Percentiles rank a stretch among this genome's conserved stretches.
Evolutionary conservation across 2,113 vertebrate species (phyloP).

Genomic region (Chamaetylas fuelleborni): DNA sequence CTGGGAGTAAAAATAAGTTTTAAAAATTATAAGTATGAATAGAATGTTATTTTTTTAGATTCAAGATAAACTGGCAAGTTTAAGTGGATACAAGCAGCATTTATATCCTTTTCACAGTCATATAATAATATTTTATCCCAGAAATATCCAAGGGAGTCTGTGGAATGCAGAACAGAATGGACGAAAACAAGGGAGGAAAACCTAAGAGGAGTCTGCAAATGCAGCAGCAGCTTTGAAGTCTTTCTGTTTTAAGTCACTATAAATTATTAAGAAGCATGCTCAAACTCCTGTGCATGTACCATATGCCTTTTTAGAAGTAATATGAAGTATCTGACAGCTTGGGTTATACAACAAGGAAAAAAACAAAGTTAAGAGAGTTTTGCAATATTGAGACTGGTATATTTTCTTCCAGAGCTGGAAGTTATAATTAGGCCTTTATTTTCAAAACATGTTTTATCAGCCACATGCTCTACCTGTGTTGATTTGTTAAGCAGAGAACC

Average conservation of each 20-base stretch:
- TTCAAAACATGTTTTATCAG: background rate
- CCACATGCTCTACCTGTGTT: background rate
- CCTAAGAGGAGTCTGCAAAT: background rate
- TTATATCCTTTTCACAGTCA: background rate
- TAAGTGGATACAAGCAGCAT: background rate
- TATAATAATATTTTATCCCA: background rate
- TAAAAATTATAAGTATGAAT: background rate
- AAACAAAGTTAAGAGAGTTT: background rate
- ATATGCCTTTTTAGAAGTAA: background rate
- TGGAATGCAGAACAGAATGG: constrained; percentile 7
- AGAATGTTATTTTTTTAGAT: constrained; percentile 3
- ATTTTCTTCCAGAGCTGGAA: background rate
- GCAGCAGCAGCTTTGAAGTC: constrained; percentile 27
- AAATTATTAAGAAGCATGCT: constrained; percentile 32
- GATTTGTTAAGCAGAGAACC: background rate
- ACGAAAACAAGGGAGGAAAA: background rate
- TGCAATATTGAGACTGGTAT: background rate
- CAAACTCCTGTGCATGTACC: background rate
- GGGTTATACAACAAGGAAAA: background rate
- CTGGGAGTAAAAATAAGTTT: background rate
- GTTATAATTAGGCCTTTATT: background rate
- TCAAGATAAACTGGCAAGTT: background rate
- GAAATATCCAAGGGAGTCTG: background rate
- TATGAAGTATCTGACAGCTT: background rate
- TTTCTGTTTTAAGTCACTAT: background rate